These are phyloP conservation scores for Sebastes elongatus DNA, from an alignment of 2,797 vertebrate species.

Conservation along the genomic window DNA sequence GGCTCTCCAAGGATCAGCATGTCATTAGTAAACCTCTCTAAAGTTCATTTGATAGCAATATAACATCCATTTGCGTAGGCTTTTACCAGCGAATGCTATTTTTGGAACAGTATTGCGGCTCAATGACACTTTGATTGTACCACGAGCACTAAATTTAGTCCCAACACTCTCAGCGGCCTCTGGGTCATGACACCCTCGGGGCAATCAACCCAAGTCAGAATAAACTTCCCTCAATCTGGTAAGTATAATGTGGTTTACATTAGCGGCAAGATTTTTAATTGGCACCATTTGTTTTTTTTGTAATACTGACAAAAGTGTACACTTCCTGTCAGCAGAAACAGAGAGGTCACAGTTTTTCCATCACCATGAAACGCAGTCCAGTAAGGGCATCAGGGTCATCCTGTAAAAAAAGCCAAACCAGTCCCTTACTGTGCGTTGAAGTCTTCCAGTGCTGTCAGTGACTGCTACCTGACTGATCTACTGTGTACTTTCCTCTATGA, in stretches of 20 bases:
- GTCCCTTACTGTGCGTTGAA: background rate
- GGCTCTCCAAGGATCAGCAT: slow-evolving; percentile 34
- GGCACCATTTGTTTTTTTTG: slow-evolving; percentile 27
- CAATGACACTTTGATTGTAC: slow-evolving; percentile 30
- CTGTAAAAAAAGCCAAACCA: background rate
- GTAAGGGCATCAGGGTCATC: slow-evolving; percentile 37
- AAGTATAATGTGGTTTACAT: slow-evolving; percentile 55
- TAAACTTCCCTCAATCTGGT: slow-evolving; percentile 69
- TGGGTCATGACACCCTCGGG: slow-evolving; percentile 42
- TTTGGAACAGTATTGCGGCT: slow-evolving; percentile 28
- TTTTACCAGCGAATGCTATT: slow-evolving; percentile 41
- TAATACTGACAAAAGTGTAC: slow-evolving; percentile 5
- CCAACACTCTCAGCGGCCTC: slow-evolving; percentile 27
- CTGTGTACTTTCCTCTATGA: slow-evolving; percentile 9
- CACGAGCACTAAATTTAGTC: slow-evolving; percentile 47
- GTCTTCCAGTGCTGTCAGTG: background rate
- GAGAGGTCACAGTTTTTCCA: slow-evolving; percentile 55
- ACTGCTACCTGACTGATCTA: background rate
- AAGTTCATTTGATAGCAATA: slow-evolving; percentile 66
- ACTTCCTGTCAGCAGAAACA: slow-evolving; percentile 53
- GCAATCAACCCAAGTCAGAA: slow-evolving; percentile 66
- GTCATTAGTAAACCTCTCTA: slow-evolving; percentile 28
- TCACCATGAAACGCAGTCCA: slow-evolving; percentile 33
- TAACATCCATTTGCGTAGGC: slow-evolving; percentile 16
- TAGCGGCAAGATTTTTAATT: slow-evolving; percentile 61